phyloP scores from a whole-genome alignment of 2,113 vertebrate genomes.

The Prolemur simus region DNA sequence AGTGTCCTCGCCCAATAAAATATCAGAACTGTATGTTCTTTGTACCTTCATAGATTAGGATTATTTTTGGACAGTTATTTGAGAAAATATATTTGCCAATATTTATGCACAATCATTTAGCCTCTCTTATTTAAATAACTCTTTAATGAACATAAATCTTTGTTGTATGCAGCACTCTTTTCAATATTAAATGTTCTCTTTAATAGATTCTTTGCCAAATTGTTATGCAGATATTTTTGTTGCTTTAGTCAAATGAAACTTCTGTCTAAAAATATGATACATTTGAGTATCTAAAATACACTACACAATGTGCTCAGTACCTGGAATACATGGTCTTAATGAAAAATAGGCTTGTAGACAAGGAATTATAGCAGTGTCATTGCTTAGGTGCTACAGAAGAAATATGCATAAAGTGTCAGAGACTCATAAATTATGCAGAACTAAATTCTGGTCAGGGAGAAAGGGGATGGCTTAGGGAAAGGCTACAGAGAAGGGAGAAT shows the following conservation, averaged over 20 bases:
- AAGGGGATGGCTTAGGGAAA: background rate
- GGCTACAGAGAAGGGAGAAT: background rate
- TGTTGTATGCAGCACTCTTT: background rate
- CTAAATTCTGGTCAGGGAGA: background rate
- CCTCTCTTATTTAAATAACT: conserved; percentile 22
- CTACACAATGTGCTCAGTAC: background rate
- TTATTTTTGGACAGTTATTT: background rate
- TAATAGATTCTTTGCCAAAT: background rate
- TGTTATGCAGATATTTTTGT: background rate
- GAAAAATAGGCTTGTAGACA: background rate
- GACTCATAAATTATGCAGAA: background rate
- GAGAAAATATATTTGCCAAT: background rate
- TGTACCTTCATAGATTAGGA: background rate
- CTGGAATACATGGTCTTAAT: background rate
- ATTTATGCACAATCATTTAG: conserved; percentile 7
- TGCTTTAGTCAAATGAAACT: background rate
- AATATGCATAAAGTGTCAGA: background rate
- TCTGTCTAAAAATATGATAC: background rate
- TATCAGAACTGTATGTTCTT: background rate
- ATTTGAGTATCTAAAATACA: background rate
- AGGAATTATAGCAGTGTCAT: background rate
- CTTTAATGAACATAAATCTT: background rate
- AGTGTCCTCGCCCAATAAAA: background rate
- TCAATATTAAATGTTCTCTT: background rate
- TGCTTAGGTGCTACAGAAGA: background rate